Conservation (phyloP, 2,888 invertebrate species). For the Chydorus sphaericus region DNA sequence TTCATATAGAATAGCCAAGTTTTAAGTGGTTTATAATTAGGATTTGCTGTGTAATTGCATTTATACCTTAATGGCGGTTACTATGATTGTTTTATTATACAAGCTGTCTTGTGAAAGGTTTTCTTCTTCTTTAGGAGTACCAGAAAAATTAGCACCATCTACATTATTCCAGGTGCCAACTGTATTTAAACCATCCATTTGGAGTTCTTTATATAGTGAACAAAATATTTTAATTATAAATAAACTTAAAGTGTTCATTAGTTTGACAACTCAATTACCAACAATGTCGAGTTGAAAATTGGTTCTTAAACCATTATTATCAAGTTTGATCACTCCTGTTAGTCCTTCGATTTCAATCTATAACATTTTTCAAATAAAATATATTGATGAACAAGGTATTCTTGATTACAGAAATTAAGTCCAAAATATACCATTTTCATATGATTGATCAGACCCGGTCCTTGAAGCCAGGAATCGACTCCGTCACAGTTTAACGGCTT, state of each 20-base stretch:
- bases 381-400: too few relatives aligned
- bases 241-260: too few relatives aligned
- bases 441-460: conserved; percentile 35
- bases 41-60: background rate
- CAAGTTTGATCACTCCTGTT: conserved; percentile 28
- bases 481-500: conserved; percentile 42
- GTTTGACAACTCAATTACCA: too few relatives aligned
- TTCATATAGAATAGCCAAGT: conserved; percentile 34
- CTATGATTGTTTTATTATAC: conserved; percentile 40
- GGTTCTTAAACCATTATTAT: conserved; percentile 28
- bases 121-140: conserved; percentile 17
- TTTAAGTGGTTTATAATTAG: too few relatives aligned
- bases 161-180: conserved; percentile 21
- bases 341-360: conserved; percentile 29
- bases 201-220: conserved; percentile 19
- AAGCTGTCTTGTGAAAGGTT: conserved; percentile 38
- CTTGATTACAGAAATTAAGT: background rate
- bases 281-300: conserved; percentile 31
- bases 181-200: conserved; percentile 14
- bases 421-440: conserved; percentile 33
- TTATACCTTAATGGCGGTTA: conserved; percentile 37
- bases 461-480: conserved; percentile 35
- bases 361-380: too few relatives aligned
- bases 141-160: conserved; percentile 21
- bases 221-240: too few relatives aligned